These are phyloP conservation scores for Sminthopsis crassicaudata DNA, from an alignment of 2,113 vertebrate genomes.

Conservation along the genomic window DNA sequence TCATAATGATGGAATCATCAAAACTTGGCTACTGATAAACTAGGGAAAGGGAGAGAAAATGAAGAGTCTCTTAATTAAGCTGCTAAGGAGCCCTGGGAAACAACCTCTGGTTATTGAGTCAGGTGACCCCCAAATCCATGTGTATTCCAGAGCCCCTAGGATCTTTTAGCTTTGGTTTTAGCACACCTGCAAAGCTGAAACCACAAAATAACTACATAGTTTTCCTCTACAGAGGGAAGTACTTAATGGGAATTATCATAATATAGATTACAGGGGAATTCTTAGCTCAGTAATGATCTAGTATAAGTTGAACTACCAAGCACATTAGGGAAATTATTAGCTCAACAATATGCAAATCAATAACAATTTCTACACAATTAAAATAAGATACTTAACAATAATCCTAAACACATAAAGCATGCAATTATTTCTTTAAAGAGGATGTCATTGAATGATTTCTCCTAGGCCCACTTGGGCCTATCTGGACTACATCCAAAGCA, in stretches of 20 bases:
- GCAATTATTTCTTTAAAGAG: background rate
- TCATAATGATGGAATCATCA: background rate
- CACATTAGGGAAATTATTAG: background rate
- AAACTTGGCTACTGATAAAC: background rate
- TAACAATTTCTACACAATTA: background rate
- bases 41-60: background rate
- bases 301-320: background rate
- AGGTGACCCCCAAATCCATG: background rate
- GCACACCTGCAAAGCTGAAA: background rate
- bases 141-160: background rate
- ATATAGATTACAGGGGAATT: background rate
- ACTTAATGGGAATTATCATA: background rate
- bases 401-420: background rate
- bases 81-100: background rate
- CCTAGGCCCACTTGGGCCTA: background rate
- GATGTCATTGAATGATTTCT: background rate
- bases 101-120: background rate
- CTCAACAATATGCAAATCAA: background rate
- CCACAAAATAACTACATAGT: background rate
- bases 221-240: background rate
- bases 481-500: background rate
- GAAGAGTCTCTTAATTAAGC: background rate
- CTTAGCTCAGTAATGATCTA: background rate
- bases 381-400: constrained; percentile 1
- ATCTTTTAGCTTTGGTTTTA: background rate